Percentiles rank a stretch among this genome's conserved stretches.
phyloP scores from a whole-genome alignment of 1,140 invertebrate species.

The Leptinotarsa undecemlineata region DNA sequence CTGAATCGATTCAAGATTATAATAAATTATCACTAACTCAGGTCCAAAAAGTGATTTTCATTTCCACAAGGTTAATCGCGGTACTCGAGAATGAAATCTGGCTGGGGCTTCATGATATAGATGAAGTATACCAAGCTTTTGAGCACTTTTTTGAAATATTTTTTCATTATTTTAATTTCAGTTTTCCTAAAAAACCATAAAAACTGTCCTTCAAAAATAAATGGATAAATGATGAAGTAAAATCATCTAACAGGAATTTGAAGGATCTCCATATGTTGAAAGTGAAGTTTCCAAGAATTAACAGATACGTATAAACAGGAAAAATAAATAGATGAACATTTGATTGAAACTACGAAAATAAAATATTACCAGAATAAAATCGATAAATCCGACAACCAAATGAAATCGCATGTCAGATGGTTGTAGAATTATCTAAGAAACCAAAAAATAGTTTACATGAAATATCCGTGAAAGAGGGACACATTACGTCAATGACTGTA shows the following conservation, averaged over 20 bases:
- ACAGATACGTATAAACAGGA: background rate
- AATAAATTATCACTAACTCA: too few relatives aligned
- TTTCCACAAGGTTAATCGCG: too few relatives aligned
- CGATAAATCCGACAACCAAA: background rate
- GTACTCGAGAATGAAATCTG: background rate
- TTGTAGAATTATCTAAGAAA: slow-evolving; percentile 15
- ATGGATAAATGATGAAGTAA: slow-evolving; percentile 5
- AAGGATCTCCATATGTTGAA: slow-evolving; percentile 1
- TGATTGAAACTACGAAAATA: background rate
- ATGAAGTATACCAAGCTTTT: background rate
- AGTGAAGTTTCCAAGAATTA: background rate
- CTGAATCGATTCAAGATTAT: too few relatives aligned
- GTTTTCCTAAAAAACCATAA: background rate
- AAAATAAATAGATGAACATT: background rate
- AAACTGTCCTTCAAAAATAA: background rate
- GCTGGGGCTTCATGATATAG: background rate
- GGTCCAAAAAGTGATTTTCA: too few relatives aligned
- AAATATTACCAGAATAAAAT: background rate
- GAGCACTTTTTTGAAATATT: background rate
- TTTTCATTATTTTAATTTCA: background rate
- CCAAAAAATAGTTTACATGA: background rate
- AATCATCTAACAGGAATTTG: background rate
- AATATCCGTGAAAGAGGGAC: background rate
- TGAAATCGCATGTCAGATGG: background rate
- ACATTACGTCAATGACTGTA: background rate